These are phyloP conservation scores for Tenebrosternarchus preto DNA, from an alignment of 2,113 vertebrate species.

Conservation along the genomic window DNA sequence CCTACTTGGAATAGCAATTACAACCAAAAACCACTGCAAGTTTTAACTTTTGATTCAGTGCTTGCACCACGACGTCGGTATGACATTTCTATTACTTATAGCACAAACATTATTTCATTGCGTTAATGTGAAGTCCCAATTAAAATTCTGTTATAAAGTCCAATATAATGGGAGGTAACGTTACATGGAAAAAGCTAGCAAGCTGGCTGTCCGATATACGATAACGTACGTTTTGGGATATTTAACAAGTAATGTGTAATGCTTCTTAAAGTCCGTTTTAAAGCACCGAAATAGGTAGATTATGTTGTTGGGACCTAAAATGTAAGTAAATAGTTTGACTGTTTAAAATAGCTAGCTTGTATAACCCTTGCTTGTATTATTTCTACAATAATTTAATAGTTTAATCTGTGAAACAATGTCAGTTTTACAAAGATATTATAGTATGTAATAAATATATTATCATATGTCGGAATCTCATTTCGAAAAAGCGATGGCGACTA, in stretches of 20 bases:
- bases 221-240: not conserved
- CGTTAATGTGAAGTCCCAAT: not conserved
- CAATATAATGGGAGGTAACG: not conserved
- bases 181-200: not conserved
- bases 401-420: no score
- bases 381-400: no score
- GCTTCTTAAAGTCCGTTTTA: not conserved
- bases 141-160: not conserved
- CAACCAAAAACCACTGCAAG: not conserved
- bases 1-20: constrained; percentile 48
- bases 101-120: not conserved
- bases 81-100: not conserved
- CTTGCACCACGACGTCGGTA: not conserved
- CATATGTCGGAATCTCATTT: not conserved
- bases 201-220: not conserved
- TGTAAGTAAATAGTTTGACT: no score
- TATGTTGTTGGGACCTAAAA: no score
- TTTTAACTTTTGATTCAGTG: not conserved
- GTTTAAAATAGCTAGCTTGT: no score
- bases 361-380: no score
- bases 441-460: not conserved
- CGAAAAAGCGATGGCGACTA: not conserved
- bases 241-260: not conserved
- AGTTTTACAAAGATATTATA: not conserved
- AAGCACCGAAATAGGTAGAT: no score